Evolutionary conservation across 2,797 vertebrate genomes (phyloP), one percentile per base, ranked within the genome.

Genomic region (Pogonophryne albipinna): DNA sequence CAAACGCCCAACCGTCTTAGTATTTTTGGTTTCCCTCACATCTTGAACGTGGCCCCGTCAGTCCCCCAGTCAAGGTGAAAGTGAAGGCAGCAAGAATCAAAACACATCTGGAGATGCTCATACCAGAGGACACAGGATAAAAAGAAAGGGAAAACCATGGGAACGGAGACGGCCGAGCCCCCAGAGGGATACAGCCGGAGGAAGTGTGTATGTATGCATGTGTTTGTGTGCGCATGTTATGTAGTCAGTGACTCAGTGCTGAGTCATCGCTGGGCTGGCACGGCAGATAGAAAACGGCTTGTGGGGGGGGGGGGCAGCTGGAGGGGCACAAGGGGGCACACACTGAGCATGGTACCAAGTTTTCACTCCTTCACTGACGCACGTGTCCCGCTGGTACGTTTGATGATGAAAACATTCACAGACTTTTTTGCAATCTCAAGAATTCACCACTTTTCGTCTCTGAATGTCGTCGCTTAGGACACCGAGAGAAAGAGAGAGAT

Each of bases 181-280:
- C 88, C 62, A 66, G 70, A 89, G 89, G 88, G 72, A 86, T 82
- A 79, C 49, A 14, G 34, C 51, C 68, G 46, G 78, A 92, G 82
- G 82, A 80, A 66, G 74, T 82, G 8, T 68, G 13, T n/a, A 31
- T 74, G 42, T 45, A 49, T 47, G 13, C 45, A 15, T 70, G 65
- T 70, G 74, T 31, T 62, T 45, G 41, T 45, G 49, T 55, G 59
- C 78, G 66, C 42, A 60, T 87, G 82, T 87, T 87, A 71, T 89
- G 86, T 51, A 90, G 83, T 79, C 61, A 84, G 84, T 79, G 59
- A 85, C 78, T 84, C 85, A 83, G 38, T 96, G 97, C 97, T 98
- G 97, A 98, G 96, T 98, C 97, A 98, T 85, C 8, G 82, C 79
- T 95, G 91, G 95, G 95, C 96, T 96, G 97, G 95, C 79, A 88